phyloP scores from a whole-genome alignment of 2,113 vertebrate species.

The Aramus guarauna region DNA sequence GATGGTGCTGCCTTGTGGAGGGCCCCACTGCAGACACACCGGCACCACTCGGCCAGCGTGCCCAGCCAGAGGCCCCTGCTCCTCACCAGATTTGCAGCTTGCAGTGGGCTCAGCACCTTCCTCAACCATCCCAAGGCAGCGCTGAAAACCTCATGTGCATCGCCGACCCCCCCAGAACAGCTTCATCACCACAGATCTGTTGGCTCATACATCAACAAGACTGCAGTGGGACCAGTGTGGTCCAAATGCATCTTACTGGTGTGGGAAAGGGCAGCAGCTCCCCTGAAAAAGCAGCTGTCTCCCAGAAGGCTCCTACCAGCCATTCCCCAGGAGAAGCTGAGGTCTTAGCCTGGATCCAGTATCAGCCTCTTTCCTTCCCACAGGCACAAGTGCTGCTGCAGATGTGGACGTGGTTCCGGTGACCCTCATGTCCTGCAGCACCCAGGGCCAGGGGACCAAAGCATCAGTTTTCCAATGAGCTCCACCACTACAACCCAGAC shows the following conservation, averaged over 20 bases:
- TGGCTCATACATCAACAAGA: background rate
- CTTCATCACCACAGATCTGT: rapidly evolving
- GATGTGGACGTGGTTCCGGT: background rate
- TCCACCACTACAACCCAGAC: background rate
- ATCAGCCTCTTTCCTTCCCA: background rate
- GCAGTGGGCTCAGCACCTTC: background rate
- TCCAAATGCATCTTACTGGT: background rate
- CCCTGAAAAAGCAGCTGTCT: background rate
- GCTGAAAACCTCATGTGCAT: background rate
- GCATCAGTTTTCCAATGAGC: background rate
- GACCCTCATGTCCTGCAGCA: background rate
- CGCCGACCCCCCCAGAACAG: background rate
- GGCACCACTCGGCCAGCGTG: rapidly evolving
- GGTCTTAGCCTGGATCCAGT: background rate
- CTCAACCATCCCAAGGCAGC: background rate
- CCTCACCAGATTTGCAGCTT: background rate
- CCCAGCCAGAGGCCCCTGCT: background rate
- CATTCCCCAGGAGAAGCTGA: background rate
- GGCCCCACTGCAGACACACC: background rate
- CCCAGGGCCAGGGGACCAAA: background rate
- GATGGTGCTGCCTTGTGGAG: constrained; percentile 18
- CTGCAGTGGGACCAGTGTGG: background rate
- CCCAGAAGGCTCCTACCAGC: background rate
- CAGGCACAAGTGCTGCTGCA: background rate
- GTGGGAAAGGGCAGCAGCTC: background rate